These are phyloP conservation scores for Chlorops oryzae DNA, from an alignment of 1,140 invertebrate genomes.

Conservation along the genomic window DNA sequence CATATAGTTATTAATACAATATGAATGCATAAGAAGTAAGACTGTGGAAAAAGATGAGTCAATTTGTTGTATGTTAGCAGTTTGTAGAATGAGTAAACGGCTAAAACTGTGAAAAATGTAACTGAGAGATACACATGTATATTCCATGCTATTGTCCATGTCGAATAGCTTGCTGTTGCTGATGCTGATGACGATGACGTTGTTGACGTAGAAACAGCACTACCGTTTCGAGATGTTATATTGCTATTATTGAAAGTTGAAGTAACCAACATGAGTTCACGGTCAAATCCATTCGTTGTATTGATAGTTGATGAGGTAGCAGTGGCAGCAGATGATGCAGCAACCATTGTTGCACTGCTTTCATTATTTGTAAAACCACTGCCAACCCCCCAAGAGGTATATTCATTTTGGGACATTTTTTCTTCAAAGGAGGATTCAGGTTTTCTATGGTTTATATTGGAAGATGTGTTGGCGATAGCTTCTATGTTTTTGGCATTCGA, in stretches of 20 bases:
- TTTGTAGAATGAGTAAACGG: constrained; percentile 74
- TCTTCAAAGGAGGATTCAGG: not conserved
- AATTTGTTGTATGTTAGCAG: constrained; percentile 73
- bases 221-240: no score
- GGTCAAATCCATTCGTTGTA: constrained; percentile 9
- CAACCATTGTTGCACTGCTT: not conserved
- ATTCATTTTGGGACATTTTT: no score
- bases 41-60: constrained; percentile 70
- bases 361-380: not conserved
- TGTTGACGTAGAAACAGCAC: constrained; percentile 30
- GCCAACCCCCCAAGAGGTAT: constrained; percentile 11
- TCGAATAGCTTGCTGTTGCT: constrained; percentile 48
- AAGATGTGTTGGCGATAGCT: constrained; percentile 5
- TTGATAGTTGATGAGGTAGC: constrained; percentile 28
- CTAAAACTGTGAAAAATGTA: constrained; percentile 71
- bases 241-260: constrained; percentile 8
- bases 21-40: constrained; percentile 79
- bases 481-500: constrained; percentile 13
- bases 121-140: constrained; percentile 81
- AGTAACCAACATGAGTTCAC: not conserved
- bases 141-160: constrained; percentile 79
- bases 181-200: constrained; percentile 33
- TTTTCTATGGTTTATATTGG: constrained; percentile 30
- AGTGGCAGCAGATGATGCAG: constrained; percentile 20
- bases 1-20: constrained; percentile 73